These are phyloP conservation scores for Cryptoprocta ferox DNA, from an alignment of 2,797 vertebrate species.

Conservation along the genomic window DNA sequence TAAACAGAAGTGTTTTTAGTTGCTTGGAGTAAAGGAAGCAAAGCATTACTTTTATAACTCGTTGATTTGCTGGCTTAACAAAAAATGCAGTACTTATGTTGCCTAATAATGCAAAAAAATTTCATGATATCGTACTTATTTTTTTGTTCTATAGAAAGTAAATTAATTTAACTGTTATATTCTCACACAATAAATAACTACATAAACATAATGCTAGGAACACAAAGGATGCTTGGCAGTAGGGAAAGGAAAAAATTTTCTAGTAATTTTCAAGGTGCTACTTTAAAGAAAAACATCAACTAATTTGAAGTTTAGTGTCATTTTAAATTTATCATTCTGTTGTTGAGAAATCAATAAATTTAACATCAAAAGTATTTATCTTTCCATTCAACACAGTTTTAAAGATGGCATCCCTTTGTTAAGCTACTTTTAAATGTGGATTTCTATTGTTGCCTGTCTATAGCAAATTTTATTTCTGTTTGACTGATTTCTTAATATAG, in stretches of 20 bases:
- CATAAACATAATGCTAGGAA: not conserved
- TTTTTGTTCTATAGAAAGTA: conserved; percentile 36
- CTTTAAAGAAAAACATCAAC: conserved; percentile 35
- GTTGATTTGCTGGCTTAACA: conserved; percentile 39
- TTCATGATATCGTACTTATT: not conserved
- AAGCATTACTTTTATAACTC: conserved; percentile 44
- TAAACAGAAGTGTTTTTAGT: conserved; percentile 55
- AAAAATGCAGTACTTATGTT: not conserved
- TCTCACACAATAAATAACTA: conserved; percentile 15
- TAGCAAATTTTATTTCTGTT: not conserved
- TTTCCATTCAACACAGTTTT: conserved; percentile 11
- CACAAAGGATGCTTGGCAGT: not conserved
- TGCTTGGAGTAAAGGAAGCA: conserved; percentile 45
- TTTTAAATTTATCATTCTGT: conserved; percentile 36
- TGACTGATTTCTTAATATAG: conserved; percentile 27
- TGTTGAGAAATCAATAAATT: conserved; percentile 51
- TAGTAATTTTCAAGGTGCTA: not conserved
- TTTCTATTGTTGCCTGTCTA: not conserved
- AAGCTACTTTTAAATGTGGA: not conserved
- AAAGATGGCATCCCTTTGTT: not conserved
- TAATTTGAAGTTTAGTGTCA: conserved; percentile 35
- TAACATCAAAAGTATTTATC: not conserved
- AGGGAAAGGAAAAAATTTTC: not conserved
- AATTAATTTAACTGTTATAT: conserved; percentile 42
- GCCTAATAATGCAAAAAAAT: conserved; percentile 29